Evolutionary conservation across 2,797 vertebrate species (phyloP).

Genomic region (Taenioides sp.): DNA sequence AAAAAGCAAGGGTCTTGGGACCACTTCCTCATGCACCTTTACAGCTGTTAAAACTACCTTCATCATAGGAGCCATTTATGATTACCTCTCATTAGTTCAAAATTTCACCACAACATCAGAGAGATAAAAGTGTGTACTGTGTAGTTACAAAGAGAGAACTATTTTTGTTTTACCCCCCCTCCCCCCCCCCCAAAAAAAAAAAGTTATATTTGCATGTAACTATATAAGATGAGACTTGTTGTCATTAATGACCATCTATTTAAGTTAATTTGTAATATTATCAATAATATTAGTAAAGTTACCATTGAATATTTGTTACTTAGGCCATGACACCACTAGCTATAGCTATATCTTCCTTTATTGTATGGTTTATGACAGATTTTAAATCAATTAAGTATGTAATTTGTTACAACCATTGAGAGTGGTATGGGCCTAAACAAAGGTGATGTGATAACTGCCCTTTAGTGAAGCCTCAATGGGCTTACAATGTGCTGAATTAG

Average conservation of each 20-base stretch:
- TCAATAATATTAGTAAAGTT: background rate
- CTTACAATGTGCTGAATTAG: slow-evolving; percentile 99
- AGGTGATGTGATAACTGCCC: slow-evolving; percentile 97
- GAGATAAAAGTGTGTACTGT: background rate
- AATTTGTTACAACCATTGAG: slow-evolving; percentile 99
- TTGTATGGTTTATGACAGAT: slow-evolving; percentile 82
- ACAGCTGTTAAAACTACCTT: slow-evolving; percentile 7
- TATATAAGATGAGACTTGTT: background rate
- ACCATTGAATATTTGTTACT: slow-evolving; percentile 33
- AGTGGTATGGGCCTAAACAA: slow-evolving; percentile 92
- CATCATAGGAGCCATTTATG: slow-evolving; percentile 12
- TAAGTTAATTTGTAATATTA: background rate
- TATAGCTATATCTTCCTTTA: slow-evolving; percentile 65
- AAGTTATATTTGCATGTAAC: background rate
- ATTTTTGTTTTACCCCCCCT: background rate
- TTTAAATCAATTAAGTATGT: slow-evolving; percentile 96
- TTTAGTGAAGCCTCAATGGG: slow-evolving; percentile 98
- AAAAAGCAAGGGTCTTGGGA: slow-evolving; percentile 49
- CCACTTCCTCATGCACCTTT: slow-evolving; percentile 34
- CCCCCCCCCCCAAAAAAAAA: no score
- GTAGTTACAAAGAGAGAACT: background rate
- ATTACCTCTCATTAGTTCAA: background rate
- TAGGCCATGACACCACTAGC: slow-evolving; percentile 56
- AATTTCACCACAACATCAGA: background rate
- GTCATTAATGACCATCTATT: background rate